Percentiles rank a stretch among this genome's conserved stretches.
phyloP scores from a whole-genome alignment of 2,797 vertebrate genomes.

The Remorina albescens region DNA sequence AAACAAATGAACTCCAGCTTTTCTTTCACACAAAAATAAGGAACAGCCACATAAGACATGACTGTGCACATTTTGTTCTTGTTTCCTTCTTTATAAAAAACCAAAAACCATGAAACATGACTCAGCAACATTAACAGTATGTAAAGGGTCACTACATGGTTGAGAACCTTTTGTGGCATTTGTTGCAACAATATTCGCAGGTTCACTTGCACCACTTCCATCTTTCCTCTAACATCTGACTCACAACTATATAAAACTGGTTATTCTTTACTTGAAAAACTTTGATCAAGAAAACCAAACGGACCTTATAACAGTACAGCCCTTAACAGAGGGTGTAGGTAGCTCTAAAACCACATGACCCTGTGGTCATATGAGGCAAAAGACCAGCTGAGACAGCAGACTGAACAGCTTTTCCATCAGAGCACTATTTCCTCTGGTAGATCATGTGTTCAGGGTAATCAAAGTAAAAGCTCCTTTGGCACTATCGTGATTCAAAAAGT shows the following conservation, averaged over 20 bases:
- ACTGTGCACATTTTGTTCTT: constrained; percentile 26
- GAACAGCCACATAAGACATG: constrained; percentile 14
- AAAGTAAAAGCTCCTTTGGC: background rate
- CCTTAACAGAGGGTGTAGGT: background rate
- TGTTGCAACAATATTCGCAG: accelerated
- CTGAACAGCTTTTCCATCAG: constrained; percentile 22
- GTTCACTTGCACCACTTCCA: constrained; percentile 60
- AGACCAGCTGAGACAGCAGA: constrained; percentile 23
- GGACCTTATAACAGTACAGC: background rate
- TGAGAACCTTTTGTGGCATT: background rate
- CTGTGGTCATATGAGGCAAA: constrained; percentile 50
- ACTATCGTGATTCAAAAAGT: background rate
- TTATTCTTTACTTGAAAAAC: background rate
- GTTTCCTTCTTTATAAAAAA: background rate
- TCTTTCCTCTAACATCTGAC: background rate
- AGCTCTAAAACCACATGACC: constrained; percentile 49
- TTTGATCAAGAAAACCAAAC: background rate
- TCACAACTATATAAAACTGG: background rate
- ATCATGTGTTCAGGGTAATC: constrained; percentile 2
- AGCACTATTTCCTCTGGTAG: constrained; percentile 11
- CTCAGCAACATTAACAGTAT: constrained; percentile 35
- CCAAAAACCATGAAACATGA: constrained; percentile 34
- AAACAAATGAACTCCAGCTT: background rate
- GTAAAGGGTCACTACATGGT: constrained; percentile 19
- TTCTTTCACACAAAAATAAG: background rate